Evolutionary conservation across 2,888 invertebrate species (phyloP).

Genomic region (Elegia similella): DNA sequence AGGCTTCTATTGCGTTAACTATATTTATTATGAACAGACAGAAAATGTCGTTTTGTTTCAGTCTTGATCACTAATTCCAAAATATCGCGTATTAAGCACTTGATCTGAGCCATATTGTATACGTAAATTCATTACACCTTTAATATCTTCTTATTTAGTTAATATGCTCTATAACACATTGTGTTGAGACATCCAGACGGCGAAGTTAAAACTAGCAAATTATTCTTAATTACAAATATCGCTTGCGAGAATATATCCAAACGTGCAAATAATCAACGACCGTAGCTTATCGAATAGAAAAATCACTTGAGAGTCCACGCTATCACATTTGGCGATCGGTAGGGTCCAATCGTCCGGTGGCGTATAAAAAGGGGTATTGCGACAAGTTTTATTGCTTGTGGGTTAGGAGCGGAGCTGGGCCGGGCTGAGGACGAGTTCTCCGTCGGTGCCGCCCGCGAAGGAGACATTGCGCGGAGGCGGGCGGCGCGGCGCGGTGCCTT

Average conservation of each 20-base stretch:
- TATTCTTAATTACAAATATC: slow-evolving; percentile 52
- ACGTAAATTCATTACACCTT: too few relatives aligned
- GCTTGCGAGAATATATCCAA: slow-evolving; percentile 63
- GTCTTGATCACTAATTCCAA: slow-evolving; percentile 2
- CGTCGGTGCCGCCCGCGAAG: slow-evolving; percentile 75
- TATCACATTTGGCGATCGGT: slow-evolving; percentile 52
- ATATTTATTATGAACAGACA: neutral
- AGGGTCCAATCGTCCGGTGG: slow-evolving; percentile 48
- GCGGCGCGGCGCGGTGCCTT: slow-evolving; percentile 41
- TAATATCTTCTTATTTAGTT: too few relatives aligned
- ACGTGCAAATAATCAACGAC: slow-evolving; percentile 69
- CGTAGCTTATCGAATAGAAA: slow-evolving; percentile 54
- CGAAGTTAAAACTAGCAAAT: slow-evolving; percentile 50
- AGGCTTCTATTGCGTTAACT: neutral
- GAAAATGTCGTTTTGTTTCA: neutral
- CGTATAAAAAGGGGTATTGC: slow-evolving; percentile 48
- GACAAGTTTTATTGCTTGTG: slow-evolving; percentile 62
- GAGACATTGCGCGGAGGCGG: slow-evolving; percentile 73
- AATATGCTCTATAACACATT: slow-evolving; percentile 28
- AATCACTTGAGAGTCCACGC: slow-evolving; percentile 55
- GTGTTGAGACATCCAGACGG: slow-evolving; percentile 31
- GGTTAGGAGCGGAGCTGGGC: slow-evolving; percentile 82
- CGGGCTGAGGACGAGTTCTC: slow-evolving; percentile 84
- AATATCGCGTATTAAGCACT: neutral
- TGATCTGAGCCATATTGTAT: neutral